phyloP scores from a whole-genome alignment of 2,113 vertebrate genomes.

The Chrysemys picta region DNA sequence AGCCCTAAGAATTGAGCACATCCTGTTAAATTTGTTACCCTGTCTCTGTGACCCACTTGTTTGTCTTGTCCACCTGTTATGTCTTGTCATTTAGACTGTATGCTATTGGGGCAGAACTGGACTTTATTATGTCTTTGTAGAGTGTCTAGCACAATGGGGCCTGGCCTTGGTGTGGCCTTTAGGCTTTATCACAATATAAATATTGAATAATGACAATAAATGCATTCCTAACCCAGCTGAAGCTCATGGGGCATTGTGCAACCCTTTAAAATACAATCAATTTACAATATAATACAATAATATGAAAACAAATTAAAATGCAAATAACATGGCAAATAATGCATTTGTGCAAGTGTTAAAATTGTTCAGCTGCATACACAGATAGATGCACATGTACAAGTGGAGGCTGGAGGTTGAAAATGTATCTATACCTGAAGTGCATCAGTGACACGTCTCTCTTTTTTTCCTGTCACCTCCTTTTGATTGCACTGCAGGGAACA shows the following conservation, averaged over 20 bases:
- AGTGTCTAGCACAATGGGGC: neutral
- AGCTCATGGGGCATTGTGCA: neutral
- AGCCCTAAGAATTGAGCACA: too few species aligned
- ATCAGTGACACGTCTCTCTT: neutral
- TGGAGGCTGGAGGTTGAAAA: neutral
- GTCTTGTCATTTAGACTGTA: neutral
- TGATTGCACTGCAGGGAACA: neutral
- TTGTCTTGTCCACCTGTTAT: neutral
- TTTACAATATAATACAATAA: neutral
- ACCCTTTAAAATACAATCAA: slow-evolving; percentile 1
- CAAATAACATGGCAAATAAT: neutral
- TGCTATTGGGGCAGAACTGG: neutral
- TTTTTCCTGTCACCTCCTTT: neutral
- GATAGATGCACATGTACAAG: neutral
- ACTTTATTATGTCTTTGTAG: neutral
- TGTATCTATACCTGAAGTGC: neutral
- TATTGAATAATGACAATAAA: neutral
- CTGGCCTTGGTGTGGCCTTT: neutral
- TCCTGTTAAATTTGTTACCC: neutral
- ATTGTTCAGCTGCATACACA: neutral
- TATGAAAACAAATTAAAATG: slow-evolving; percentile 4
- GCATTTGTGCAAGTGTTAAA: neutral
- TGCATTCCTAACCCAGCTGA: neutral
- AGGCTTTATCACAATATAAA: neutral
- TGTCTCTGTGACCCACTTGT: neutral